Evolutionary conservation across 2,113 vertebrate species (phyloP).

Genomic region (Atractosteus spatula): DNA sequence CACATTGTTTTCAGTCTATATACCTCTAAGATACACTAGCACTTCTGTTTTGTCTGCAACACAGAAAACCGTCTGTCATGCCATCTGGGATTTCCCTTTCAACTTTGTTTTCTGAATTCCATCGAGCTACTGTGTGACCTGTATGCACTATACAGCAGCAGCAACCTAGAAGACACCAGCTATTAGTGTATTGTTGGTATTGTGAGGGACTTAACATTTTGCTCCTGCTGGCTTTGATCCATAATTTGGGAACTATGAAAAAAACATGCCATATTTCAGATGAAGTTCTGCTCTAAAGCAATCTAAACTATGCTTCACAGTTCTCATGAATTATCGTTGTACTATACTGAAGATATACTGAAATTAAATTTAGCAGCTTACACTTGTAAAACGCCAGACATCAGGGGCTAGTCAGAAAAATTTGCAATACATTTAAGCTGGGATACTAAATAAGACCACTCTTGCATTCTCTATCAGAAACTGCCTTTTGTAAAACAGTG

Average conservation of each 20-base stretch:
- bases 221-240: slow-evolving; percentile 37
- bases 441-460: slow-evolving; percentile 1
- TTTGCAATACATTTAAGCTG: slow-evolving; percentile 15
- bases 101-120: slow-evolving; percentile 21
- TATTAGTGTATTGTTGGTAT: slow-evolving; percentile 27
- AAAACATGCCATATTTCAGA: slow-evolving; percentile 19
- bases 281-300: slow-evolving; percentile 12
- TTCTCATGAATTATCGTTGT: slow-evolving; percentile 20
- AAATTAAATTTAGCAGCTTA: background rate
- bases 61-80: slow-evolving; percentile 40
- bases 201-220: slow-evolving; percentile 4
- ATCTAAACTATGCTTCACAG: background rate
- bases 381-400: slow-evolving; percentile 20
- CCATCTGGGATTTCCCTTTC: slow-evolving; percentile 43
- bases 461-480: background rate
- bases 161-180: background rate
- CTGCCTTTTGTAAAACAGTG: too few relatives aligned
- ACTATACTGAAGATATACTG: slow-evolving; percentile 6
- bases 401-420: slow-evolving; percentile 15
- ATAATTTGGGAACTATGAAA: slow-evolving; percentile 22
- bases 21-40: slow-evolving; percentile 34
- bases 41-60: slow-evolving; percentile 37
- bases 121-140: slow-evolving; percentile 17
- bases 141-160: slow-evolving; percentile 20
- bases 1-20: slow-evolving; percentile 27